Evolutionary conservation across 2,113 vertebrate species (phyloP), one percentile per base, ranked within the genome.

Genomic region (Campylomormyrus tamandua): DNA sequence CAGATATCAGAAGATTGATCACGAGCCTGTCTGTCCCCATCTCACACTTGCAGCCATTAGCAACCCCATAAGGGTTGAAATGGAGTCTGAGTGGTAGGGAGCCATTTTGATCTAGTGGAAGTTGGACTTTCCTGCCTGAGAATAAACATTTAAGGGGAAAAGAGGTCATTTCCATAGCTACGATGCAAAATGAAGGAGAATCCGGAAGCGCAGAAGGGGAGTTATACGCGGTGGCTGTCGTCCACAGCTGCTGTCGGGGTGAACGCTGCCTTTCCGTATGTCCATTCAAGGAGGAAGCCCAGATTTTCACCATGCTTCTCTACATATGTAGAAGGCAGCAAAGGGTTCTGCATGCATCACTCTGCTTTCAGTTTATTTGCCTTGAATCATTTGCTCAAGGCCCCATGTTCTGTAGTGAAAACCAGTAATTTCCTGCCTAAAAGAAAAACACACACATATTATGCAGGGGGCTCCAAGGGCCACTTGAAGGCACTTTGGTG

Each of bases 391-490:
- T 84, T 62, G 77, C 53, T 89, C 39, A 46, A 45, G 89, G 42
- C 52, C 80, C 24, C 80, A 84, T 58, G 80, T 48, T 89, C 89
- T 5, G 2, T 45, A 89, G 39, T 48, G 53, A 89, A 84, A 89
- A 89, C 10, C 74, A 83, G 74, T 31, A 74, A 45, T 89, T 89
- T 89, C 88, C 88, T 89, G 49, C 48, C 88, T 56, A n/a, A 56
- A 89, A n/a, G 49, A 56, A 83, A 89, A 89, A 84, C 77, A 83
- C 11, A 13, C 35, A 58, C 50, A 27, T 35, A n/a, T 53, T 53
- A 50, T 83, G 15, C 70, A 45, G 53, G 56, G 56, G 56, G 50
- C 52, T 85, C 53, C 53, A 5, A 80, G 52, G 88, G n/a, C 58
- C 50, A 21, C 52, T 48, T 7, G 11, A 8, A n/a, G 89, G 52